Evolutionary conservation across 2,888 invertebrate genomes (phyloP), one percentile per base, ranked within the genome.

Genomic region (Caenorhabditis macrosperma): DNA sequence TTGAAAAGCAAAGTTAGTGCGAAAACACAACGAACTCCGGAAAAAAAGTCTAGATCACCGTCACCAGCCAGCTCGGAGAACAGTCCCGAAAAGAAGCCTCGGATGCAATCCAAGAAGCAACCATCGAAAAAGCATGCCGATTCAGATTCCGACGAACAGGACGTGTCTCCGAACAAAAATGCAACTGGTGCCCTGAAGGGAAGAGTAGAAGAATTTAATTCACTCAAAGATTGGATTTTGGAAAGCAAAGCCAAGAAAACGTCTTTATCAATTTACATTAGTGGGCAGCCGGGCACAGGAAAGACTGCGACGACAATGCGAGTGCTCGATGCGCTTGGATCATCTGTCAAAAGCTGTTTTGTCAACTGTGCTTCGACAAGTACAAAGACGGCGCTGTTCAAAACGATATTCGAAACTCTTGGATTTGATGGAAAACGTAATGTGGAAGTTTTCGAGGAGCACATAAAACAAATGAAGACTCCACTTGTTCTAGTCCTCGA

Each of bases 211-310:
- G 95, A 97, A 91, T 93, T 95, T 9, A 91, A 92, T 3, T 93
- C 93, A 86, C 92, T 98, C 20, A 92, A 93, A 26, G 91, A 92
- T 2, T 95, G 95, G 91, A 92, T 97, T 60, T 91, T 91, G 15
- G 92, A 93, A 10, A 94, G 95, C 91, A 91, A 96, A 68, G 91
- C 93, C 2, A 92, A 93, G 1, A 92, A 93, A 83, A 92, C 92
- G 35, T 94, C 96, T 0, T 95, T 94, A 0, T 95, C 96, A 20
- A 90, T 98, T 66, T 99, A 98, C 91, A 94, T 99, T 48, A 97
- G 96, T 44, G 98, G 98, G 0, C 95, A 96, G 26, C 98, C 98
- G 0, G 99, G 98, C 5, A 98, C 98, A 0, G 98, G 88, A 15
- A 88, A 88, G 78, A 88, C 88, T 0, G 88, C 87, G 0, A 87